phyloP scores from a whole-genome alignment of 2,113 vertebrate species.

The Periophthalmus modestus region DNA sequence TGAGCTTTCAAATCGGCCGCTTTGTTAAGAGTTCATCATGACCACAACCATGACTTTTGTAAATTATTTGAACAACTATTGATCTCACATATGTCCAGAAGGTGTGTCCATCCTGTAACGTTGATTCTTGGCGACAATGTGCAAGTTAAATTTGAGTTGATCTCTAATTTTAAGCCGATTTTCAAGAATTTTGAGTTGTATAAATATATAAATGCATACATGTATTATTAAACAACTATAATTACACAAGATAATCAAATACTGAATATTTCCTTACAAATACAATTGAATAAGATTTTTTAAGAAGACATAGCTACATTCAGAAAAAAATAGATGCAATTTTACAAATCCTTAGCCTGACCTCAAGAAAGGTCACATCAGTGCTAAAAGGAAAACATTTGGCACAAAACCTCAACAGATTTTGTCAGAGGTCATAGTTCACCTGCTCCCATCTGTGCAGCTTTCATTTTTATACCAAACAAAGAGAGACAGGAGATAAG shows the following conservation, averaged over 20 bases:
- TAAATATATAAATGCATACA: not conserved
- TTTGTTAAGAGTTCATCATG: no score
- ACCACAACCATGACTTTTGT: no score
- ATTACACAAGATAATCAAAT: not conserved
- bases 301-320: not conserved
- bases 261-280: not conserved
- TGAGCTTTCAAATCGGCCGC: no score
- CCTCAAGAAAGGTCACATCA: not conserved
- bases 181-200: no score
- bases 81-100: no score
- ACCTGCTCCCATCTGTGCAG: not conserved
- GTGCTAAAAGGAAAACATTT: conserved; percentile 3
- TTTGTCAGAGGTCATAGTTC: conserved; percentile 26
- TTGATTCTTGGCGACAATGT: no score
- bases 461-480: not conserved
- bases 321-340: not conserved
- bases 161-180: no score
- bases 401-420: not conserved
- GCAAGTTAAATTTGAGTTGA: no score
- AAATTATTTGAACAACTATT: no score
- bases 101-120: no score
- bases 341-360: not conserved
- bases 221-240: not conserved
- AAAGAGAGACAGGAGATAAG: conserved; percentile 1
- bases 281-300: not conserved